Conservation (phyloP, 2,797 vertebrate genomes). For the Dermochelys coriacea region DNA sequence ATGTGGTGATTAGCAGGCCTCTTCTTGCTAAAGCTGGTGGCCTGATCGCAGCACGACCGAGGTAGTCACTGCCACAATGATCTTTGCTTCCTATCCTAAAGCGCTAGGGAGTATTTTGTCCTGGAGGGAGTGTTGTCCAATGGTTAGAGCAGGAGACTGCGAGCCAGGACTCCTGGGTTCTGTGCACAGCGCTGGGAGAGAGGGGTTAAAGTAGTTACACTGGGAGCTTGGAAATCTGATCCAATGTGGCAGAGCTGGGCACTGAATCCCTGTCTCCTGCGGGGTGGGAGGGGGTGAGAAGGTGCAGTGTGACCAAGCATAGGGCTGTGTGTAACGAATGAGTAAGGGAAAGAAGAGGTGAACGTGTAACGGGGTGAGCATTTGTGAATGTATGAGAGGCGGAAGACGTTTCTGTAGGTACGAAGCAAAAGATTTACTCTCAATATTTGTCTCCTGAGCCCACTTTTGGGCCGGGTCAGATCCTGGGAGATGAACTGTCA, state of each 20-base stretch:
- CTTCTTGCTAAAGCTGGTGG: background rate
- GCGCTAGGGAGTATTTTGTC: background rate
- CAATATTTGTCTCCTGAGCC: background rate
- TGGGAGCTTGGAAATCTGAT: background rate
- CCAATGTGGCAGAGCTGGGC: background rate
- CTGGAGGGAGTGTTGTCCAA: background rate
- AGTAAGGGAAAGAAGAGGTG: background rate
- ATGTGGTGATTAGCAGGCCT: no score
- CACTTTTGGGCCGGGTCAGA: background rate
- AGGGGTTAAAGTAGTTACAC: background rate
- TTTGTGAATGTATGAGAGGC: background rate
- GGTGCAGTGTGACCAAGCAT: no score
- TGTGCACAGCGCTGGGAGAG: background rate
- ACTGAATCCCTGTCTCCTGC: background rate
- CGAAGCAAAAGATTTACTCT: background rate
- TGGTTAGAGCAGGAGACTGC: background rate
- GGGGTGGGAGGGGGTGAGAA: no score
- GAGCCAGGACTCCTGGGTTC: background rate
- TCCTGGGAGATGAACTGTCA: background rate
- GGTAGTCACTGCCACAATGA: background rate
- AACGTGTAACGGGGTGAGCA: background rate
- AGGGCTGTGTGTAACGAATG: no score
- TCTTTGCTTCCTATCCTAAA: background rate
- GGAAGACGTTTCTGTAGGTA: background rate
- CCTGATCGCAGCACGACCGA: background rate